Percentiles rank a stretch among this genome's conserved stretches.
Conservation (phyloP, 2,888 invertebrate genomes). For the Archips crataeganus region DNA sequence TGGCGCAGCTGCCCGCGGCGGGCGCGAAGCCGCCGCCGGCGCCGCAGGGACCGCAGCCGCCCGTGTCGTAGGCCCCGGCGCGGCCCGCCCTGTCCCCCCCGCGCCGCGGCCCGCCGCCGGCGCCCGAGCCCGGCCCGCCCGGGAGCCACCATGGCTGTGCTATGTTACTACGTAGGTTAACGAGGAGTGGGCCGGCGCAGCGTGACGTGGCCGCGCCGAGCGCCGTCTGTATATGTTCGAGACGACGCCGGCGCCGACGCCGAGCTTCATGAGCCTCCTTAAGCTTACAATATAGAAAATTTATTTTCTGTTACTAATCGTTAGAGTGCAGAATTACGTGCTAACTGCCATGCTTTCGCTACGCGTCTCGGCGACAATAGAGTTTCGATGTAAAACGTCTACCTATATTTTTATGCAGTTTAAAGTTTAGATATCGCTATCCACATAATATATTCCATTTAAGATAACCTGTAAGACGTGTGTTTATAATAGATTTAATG, state of each 20-base stretch:
- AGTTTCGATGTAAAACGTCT: constrained; percentile 63
- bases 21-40: constrained; percentile 72
- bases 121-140: constrained; percentile 58
- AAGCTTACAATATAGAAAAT: constrained; percentile 71
- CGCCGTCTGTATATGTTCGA: constrained; percentile 43
- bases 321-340: constrained; percentile 83
- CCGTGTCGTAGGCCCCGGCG: constrained; percentile 74
- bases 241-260: constrained; percentile 46
- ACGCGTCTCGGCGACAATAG: constrained; percentile 77
- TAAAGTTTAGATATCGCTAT: constrained; percentile 71
- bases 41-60: constrained; percentile 79
- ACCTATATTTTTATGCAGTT: constrained; percentile 65
- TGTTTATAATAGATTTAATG: constrained; percentile 74
- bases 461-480: constrained; percentile 78
- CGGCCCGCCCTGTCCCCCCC: constrained; percentile 63
- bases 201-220: constrained; percentile 43
- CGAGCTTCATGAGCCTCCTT: constrained; percentile 48
- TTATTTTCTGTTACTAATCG: constrained; percentile 75
- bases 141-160: constrained; percentile 79
- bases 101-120: constrained; percentile 55
- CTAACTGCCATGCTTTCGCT: constrained; percentile 83
- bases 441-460: constrained; percentile 81
- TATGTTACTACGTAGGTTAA: constrained; percentile 78
- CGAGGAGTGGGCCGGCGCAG: constrained; percentile 70
- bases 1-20: constrained; percentile 89